These are phyloP conservation scores for Calidris pygmaea DNA, from an alignment of 2,113 vertebrate genomes.

Conservation along the genomic window DNA sequence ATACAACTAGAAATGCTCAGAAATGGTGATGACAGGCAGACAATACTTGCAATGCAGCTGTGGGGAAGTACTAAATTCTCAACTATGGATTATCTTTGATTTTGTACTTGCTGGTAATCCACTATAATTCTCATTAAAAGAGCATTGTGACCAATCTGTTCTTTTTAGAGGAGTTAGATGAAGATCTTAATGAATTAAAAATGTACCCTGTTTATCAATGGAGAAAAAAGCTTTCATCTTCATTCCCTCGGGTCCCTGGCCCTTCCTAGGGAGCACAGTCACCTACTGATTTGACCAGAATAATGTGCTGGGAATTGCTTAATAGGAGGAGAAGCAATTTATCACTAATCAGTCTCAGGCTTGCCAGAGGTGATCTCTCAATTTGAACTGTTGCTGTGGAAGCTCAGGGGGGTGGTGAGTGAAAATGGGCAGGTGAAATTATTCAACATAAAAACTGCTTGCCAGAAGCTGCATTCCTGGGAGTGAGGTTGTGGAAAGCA, in stretches of 20 bases:
- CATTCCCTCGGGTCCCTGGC: background rate
- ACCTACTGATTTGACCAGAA: conserved; percentile 25
- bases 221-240: background rate
- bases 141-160: background rate
- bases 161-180: background rate
- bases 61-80: background rate
- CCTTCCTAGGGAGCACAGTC: background rate
- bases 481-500: background rate
- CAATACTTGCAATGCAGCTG: background rate
- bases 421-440: background rate
- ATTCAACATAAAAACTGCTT: background rate
- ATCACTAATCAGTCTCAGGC: background rate
- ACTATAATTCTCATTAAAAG: background rate
- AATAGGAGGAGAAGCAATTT: background rate
- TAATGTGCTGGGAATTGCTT: conserved; percentile 28
- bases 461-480: background rate
- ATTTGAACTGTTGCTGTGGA: background rate
- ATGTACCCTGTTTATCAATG: background rate
- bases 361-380: background rate
- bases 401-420: background rate
- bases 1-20: background rate
- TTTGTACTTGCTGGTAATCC: background rate
- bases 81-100: background rate
- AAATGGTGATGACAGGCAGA: background rate
- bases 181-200: background rate